Percentiles rank a stretch among this genome's conserved stretches.
phyloP scores from a whole-genome alignment of 2,113 vertebrate genomes.

The Myodes glareolus region DNA sequence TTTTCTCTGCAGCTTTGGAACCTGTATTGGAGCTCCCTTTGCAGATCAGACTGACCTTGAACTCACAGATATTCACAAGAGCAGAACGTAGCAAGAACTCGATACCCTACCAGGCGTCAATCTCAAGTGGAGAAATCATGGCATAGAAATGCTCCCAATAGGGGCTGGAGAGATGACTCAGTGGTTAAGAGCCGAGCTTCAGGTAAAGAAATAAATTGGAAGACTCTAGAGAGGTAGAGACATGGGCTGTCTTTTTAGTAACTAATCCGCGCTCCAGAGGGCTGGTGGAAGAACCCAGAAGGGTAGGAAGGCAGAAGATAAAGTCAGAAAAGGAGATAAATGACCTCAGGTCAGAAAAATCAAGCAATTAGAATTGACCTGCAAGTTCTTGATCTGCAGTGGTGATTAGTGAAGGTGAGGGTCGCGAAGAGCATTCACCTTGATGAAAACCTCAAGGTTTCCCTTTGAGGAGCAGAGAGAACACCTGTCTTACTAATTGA shows the following conservation, averaged over 20 bases:
- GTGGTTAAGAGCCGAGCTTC: neutral
- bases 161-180: too few relatives aligned
- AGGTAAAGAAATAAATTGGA: neutral
- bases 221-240: neutral
- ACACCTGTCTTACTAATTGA: neutral
- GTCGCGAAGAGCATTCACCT: neutral
- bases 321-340: neutral
- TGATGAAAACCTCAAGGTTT: neutral
- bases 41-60: too few relatives aligned
- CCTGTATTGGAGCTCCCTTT: too few relatives aligned
- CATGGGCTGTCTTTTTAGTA: neutral
- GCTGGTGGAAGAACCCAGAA: neutral
- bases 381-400: neutral
- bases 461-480: neutral
- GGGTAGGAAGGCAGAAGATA: neutral
- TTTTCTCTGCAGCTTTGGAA: too few relatives aligned
- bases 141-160: neutral
- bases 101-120: fast-evolving
- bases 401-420: neutral
- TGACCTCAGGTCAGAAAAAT: neutral
- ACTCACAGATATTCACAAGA: fast-evolving
- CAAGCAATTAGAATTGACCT: neutral
- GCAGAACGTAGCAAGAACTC: neutral
- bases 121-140: neutral
- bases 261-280: neutral